These are phyloP conservation scores for Clarias batrachus DNA, from an alignment of 2,113 vertebrate genomes.

Conservation along the genomic window DNA sequence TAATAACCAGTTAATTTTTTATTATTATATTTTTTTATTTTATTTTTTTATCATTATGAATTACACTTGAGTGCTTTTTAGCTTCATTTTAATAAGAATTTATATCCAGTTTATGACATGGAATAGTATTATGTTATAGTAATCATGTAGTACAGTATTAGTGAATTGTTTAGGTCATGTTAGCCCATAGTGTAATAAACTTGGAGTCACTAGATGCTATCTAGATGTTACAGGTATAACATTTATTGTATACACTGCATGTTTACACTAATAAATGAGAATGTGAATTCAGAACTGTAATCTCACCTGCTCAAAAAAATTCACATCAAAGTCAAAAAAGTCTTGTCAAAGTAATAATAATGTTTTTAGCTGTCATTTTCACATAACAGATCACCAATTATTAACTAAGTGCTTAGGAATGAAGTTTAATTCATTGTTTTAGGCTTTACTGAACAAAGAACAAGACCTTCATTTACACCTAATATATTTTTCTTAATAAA, in stretches of 20 bases:
- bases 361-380: background rate
- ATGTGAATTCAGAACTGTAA: background rate
- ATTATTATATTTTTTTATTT: no score
- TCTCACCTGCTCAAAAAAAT: background rate
- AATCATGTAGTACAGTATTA: background rate
- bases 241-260: background rate
- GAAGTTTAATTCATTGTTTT: background rate
- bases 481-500: background rate
- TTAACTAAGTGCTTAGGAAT: background rate
- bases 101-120: background rate
- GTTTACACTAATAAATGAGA: background rate
- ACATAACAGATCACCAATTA: background rate
- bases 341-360: background rate
- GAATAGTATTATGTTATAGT: background rate
- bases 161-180: background rate
- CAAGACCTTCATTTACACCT: background rate
- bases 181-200: background rate
- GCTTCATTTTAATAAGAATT: background rate
- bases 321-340: background rate
- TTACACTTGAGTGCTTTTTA: background rate
- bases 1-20: background rate
- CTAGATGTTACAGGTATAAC: background rate
- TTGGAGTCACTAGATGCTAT: background rate
- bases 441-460: background rate
- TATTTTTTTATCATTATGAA: no score